Conservation (phyloP, 2,797 vertebrate species). For the Alauda arvensis region DNA sequence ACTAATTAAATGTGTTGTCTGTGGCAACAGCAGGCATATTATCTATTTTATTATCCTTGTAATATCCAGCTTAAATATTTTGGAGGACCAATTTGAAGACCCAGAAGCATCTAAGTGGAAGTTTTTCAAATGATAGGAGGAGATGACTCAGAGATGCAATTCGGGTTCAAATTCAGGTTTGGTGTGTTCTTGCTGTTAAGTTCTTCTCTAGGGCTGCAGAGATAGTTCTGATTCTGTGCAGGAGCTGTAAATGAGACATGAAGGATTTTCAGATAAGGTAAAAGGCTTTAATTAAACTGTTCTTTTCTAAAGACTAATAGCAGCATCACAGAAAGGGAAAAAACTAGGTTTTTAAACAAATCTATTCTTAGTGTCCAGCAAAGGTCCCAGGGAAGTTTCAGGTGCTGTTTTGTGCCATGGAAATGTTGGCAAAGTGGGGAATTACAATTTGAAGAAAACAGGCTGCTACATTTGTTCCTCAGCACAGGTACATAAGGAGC, state of each 20-base stretch:
- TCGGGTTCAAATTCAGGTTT: not conserved
- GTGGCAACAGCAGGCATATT: not conserved
- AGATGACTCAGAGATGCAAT: not conserved
- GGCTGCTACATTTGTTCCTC: not conserved
- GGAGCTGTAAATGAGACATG: not conserved
- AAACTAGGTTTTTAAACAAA: not conserved
- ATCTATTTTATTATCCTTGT: not conserved
- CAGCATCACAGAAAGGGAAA: not conserved
- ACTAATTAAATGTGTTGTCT: not conserved
- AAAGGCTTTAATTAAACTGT: not conserved
- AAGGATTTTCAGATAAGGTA: not conserved
- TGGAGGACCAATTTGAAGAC: not conserved
- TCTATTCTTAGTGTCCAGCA: not conserved
- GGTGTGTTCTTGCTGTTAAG: not conserved
- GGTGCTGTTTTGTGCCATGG: not conserved
- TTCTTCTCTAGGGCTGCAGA: not conserved
- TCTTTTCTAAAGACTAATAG: not conserved
- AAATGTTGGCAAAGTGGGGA: not conserved
- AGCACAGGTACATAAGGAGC: not conserved
- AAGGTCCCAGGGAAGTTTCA: not conserved
- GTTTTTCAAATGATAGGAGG: not conserved
- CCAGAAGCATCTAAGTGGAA: not conserved
- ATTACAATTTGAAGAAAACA: not conserved
- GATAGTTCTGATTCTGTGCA: not conserved
- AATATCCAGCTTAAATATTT: not conserved